These are phyloP conservation scores for Spialia ferax DNA, from an alignment of 2,888 invertebrate species.

Conservation along the genomic window DNA sequence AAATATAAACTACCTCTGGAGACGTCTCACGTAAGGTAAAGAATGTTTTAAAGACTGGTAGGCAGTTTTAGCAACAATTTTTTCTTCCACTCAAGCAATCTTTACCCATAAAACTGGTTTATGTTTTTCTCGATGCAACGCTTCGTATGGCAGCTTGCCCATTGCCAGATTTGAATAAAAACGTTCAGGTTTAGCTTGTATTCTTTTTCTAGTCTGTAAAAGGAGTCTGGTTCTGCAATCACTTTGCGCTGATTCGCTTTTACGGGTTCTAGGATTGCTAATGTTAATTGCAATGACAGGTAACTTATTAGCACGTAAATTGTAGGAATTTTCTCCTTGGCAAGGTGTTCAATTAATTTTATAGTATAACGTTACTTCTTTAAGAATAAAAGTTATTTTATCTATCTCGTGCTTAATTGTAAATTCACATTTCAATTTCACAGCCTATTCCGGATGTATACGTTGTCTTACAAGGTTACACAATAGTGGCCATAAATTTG, in stretches of 20 bases:
- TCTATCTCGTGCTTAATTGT: not conserved
- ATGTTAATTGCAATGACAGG: not conserved
- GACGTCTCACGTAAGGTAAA: slow-evolving; percentile 18
- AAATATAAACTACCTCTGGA: not conserved
- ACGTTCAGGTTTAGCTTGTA: slow-evolving; percentile 27
- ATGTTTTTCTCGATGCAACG: slow-evolving; percentile 35
- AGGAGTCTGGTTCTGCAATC: slow-evolving; percentile 30
- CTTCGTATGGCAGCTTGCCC: slow-evolving; percentile 36
- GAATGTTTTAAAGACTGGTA: slow-evolving; percentile 35
- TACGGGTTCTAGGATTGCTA: not conserved
- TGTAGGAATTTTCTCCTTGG: not conserved
- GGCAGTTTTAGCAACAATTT: slow-evolving; percentile 29
- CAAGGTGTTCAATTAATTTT: not conserved
- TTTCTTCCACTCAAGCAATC: slow-evolving; percentile 33
- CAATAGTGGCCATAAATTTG: not conserved
- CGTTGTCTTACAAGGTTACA: too few relatives aligned
- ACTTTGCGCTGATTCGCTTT: slow-evolving; percentile 18
- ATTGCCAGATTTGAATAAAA: slow-evolving; percentile 41
- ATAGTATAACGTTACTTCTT: not conserved
- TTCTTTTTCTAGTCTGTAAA: slow-evolving; percentile 38
- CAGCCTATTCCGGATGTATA: too few relatives aligned
- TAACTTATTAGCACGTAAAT: not conserved
- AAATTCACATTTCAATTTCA: too few relatives aligned
- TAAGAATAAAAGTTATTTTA: not conserved
- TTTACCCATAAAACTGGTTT: slow-evolving; percentile 38